Evolutionary conservation across 2,888 invertebrate genomes (phyloP), one percentile per base, ranked within the genome.

Genomic region (Cybosia mesomella): DNA sequence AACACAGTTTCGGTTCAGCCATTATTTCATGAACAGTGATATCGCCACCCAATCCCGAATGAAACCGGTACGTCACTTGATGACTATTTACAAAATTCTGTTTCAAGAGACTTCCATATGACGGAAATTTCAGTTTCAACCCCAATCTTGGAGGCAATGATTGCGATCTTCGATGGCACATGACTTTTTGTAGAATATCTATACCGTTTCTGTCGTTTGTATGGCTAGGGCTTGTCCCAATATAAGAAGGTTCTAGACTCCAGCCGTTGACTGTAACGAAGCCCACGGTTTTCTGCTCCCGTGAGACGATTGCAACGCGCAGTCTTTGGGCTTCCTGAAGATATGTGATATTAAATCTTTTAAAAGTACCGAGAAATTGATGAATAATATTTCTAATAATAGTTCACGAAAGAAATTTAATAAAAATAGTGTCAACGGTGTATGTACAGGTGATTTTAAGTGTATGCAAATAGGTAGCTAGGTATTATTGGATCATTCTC

Each of bases 11-110:
- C 79, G 98, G 97, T 89, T 99, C 99, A 0, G 98, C 97, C 97
- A 99, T 98, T 62, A 98, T 96, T 91, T 99, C 99, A 85, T 98
- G 98, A 4, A 99, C 98, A 76, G 98, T 98, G 64, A 99, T 98
- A 89, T 99, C 98, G 1, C 98, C 98, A 0, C 98, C 98, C 34
- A 98, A 95, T 0, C 98, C 98, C 0, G 99, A 98, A 88, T 98
- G 98, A 89, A 99, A 98, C 66, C 98, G 96, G 89, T 97, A 98
- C 8, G 98, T 97, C 72, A 96, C 96, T 87, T 96, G 95, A 83
- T 95, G 91, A 54, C 98, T 97, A 88, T 98, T 97, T 39, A 97
- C 95, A 85, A 97, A 98, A 63, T 98, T 95, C 70, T 97, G 95
- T 80, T 96, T 96, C 71, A 97, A 91, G 59, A 96, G 82, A 80